These are phyloP conservation scores for Rhorus exstirpatorius DNA, from an alignment of 2,888 invertebrate species.

Conservation along the genomic window DNA sequence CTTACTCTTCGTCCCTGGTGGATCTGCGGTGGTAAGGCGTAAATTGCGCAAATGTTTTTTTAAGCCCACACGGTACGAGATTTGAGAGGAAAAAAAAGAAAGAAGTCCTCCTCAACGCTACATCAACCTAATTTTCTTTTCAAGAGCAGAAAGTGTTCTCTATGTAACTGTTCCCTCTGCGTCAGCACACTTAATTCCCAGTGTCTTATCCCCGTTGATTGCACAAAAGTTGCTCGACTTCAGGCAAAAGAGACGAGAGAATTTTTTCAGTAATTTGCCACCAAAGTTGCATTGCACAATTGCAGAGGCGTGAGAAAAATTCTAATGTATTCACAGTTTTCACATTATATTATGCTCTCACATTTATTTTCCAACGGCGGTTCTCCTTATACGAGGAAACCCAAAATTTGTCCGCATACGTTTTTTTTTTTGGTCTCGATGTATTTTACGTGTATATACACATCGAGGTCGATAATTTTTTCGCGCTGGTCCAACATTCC, in stretches of 20 bases:
- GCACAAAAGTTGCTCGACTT: constrained; percentile 20
- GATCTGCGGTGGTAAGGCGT: constrained; percentile 4
- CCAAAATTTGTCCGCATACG: background rate
- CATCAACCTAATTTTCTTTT: background rate
- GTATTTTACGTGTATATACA: background rate
- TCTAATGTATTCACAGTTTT: background rate
- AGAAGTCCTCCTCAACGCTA: constrained; percentile 8
- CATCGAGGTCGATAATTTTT: background rate
- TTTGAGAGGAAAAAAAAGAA: constrained; percentile 22
- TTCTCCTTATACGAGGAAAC: background rate
- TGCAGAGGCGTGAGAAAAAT: constrained; percentile 6
- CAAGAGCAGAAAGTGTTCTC: background rate
- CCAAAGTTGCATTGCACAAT: background rate
- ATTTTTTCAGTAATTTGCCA: background rate
- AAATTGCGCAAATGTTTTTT: constrained; percentile 49
- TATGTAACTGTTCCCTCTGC: background rate
- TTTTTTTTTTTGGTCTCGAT: background rate
- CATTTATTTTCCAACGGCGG: no score
- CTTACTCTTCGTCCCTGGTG: background rate
- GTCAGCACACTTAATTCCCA: constrained; percentile 34
- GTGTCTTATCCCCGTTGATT: constrained; percentile 40
- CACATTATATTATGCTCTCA: no score
- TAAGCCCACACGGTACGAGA: background rate
- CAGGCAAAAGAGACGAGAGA: background rate
- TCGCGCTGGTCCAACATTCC: constrained; percentile 3